These are phyloP conservation scores for Mamestra configurata DNA, from an alignment of 1,140 invertebrate species.

Conservation along the genomic window DNA sequence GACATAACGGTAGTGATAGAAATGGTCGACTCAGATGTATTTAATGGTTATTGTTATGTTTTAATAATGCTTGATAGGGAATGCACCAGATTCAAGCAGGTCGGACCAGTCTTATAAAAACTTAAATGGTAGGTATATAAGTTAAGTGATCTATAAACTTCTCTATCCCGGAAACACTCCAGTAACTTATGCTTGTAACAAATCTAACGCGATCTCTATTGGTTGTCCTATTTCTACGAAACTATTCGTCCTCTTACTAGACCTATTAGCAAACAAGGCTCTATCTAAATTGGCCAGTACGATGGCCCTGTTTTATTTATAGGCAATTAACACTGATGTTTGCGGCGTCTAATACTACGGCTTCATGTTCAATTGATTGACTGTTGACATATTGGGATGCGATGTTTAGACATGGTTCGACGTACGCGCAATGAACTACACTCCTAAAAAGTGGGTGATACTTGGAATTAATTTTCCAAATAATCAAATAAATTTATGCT, in stretches of 20 bases:
- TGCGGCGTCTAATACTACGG: conserved; percentile 53
- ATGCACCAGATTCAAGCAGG: background rate
- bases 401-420: conserved; percentile 31
- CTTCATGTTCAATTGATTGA: conserved; percentile 68
- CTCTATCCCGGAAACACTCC: conserved; percentile 34
- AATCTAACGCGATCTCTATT: conserved; percentile 25
- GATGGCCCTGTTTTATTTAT: conserved; percentile 65
- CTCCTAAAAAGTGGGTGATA: background rate
- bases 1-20: background rate
- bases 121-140: background rate
- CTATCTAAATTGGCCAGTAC: conserved; percentile 50
- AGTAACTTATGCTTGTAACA: background rate
- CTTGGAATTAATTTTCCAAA: background rate
- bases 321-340: conserved; percentile 67
- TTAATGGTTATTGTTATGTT: conserved; percentile 1
- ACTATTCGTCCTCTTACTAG: background rate
- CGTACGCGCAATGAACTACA: conserved; percentile 1
- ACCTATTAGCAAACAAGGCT: conserved; percentile 44
- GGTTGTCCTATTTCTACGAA: conserved; percentile 10
- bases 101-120: background rate
- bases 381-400: conserved; percentile 66
- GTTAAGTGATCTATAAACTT: background rate
- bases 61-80: background rate
- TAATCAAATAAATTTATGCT: background rate
- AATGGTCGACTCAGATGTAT: background rate